phyloP scores from a whole-genome alignment of 2,113 vertebrate species.

The Microcebus lehilahytsara region DNA sequence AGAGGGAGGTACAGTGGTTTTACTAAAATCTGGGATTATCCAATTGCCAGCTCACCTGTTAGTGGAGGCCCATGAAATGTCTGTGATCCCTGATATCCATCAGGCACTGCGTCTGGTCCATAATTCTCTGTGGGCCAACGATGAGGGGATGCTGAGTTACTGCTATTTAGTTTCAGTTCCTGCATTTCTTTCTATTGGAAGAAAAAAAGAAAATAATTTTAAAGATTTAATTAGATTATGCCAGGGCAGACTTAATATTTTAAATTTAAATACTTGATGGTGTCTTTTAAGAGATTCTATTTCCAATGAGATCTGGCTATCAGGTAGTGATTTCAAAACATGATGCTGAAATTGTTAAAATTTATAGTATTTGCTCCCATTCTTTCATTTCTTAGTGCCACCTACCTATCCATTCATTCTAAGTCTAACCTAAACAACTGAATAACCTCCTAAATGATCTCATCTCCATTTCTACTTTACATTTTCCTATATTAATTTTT shows the following conservation, averaged over 20 bases:
- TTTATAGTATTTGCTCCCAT: background rate
- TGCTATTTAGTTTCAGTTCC: constrained; percentile 91
- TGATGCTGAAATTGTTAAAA: constrained; percentile 16
- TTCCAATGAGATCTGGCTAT: background rate
- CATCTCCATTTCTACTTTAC: background rate
- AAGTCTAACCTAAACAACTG: constrained; percentile 29
- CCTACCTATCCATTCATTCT: background rate
- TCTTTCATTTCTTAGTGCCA: background rate
- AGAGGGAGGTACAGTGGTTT: background rate
- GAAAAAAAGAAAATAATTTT: background rate
- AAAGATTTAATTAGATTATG: background rate
- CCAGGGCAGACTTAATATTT: background rate
- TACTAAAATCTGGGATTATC: background rate
- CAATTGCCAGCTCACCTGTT: constrained; percentile 86
- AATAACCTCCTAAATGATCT: background rate
- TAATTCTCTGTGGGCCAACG: constrained; percentile 91
- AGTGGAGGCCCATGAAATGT: constrained; percentile 92
- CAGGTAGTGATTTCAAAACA: background rate
- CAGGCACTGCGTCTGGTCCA: constrained; percentile 88
- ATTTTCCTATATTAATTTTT: background rate
- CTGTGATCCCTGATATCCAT: constrained; percentile 90
- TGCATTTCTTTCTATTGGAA: constrained; percentile 94
- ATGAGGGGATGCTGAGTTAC: constrained; percentile 86
- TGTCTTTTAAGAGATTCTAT: constrained; percentile 5
- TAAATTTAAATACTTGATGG: background rate